Percentiles rank a stretch among this genome's conserved stretches.
phyloP scores from a whole-genome alignment of 2,888 invertebrate species.

The Caenorhabditis sp. region DNA sequence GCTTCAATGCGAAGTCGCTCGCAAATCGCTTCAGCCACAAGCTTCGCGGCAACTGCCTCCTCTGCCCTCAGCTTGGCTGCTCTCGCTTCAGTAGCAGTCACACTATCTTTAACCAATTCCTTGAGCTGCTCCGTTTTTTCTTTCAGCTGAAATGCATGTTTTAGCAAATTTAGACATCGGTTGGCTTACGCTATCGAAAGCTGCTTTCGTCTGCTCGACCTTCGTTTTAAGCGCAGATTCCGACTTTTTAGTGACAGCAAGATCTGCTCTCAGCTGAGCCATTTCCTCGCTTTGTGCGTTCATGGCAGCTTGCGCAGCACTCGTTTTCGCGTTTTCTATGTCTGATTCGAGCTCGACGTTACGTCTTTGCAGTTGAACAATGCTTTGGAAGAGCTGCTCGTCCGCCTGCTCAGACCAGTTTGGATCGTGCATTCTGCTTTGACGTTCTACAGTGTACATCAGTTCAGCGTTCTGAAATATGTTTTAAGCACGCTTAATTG shows the following conservation, averaged over 20 bases:
- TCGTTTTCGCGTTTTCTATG: slow-evolving; percentile 54
- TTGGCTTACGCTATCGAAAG: slow-evolving; percentile 39
- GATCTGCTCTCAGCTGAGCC: slow-evolving; percentile 44
- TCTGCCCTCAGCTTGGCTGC: slow-evolving; percentile 51
- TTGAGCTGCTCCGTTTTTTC: slow-evolving; percentile 54
- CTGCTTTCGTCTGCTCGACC: slow-evolving; percentile 55
- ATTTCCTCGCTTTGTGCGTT: slow-evolving; percentile 60
- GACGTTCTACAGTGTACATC: slow-evolving; percentile 42
- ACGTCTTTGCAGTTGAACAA: slow-evolving; percentile 55
- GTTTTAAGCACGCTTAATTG: not conserved
- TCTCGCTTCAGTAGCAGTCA: slow-evolving; percentile 52
- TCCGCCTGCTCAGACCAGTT: slow-evolving; percentile 38
- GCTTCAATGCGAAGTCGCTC: slow-evolving; percentile 38
- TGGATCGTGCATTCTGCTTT: slow-evolving; percentile 18
- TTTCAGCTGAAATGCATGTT: slow-evolving; percentile 45
- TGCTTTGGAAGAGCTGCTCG: slow-evolving; percentile 50
- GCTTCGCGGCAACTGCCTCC: slow-evolving; percentile 38
- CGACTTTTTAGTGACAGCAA: slow-evolving; percentile 44
- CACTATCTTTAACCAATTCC: slow-evolving; percentile 56
- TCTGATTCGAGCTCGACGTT: slow-evolving; percentile 65
- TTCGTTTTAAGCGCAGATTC: slow-evolving; percentile 50
- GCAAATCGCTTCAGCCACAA: slow-evolving; percentile 39
- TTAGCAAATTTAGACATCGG: too few relatives aligned
- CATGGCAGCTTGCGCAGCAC: slow-evolving; percentile 56
- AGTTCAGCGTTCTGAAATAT: slow-evolving; percentile 35